These are phyloP conservation scores for Pseudolaguvia tuberculata DNA, from an alignment of 2,113 vertebrate species.

Conservation along the genomic window DNA sequence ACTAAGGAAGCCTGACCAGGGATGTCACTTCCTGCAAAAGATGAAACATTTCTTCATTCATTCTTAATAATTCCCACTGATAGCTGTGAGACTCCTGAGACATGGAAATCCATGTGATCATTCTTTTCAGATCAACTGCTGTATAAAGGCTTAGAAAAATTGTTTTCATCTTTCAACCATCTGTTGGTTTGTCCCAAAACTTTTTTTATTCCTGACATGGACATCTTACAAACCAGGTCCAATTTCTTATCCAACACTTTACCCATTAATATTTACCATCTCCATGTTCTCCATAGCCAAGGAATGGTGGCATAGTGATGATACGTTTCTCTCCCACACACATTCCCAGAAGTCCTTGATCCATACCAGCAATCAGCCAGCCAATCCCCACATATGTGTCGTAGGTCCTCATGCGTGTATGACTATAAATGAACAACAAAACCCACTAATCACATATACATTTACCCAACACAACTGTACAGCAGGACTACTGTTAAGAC, in stretches of 20 bases:
- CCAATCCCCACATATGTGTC: slow-evolving; percentile 97
- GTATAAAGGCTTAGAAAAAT: too few species aligned
- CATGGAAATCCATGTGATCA: background rate
- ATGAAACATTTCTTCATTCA: background rate
- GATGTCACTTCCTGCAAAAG: slow-evolving; percentile 84
- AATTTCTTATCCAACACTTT: background rate
- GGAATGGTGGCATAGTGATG: slow-evolving; percentile 87
- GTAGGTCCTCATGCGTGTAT: slow-evolving; percentile 91
- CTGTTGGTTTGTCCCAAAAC: too few species aligned
- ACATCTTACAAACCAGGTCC: background rate
- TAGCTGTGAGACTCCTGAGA: background rate
- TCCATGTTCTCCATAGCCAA: slow-evolving; percentile 92
- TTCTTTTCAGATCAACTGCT: too few species aligned
- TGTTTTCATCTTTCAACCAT: too few species aligned
- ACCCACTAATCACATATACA: background rate
- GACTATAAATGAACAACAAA: slow-evolving; percentile 63
- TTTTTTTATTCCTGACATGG: background rate
- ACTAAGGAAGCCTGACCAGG: slow-evolving; percentile 91
- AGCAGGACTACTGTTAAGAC: background rate
- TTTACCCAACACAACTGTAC: background rate
- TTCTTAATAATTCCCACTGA: background rate
- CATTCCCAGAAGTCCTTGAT: slow-evolving; percentile 94
- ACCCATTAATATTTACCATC: slow-evolving; percentile 72
- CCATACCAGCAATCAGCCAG: slow-evolving; percentile 97
- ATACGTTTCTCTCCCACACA: slow-evolving; percentile 89